Evolutionary conservation across 2,113 vertebrate genomes (phyloP).

Genomic region (Eudyptes chrysolophus): DNA sequence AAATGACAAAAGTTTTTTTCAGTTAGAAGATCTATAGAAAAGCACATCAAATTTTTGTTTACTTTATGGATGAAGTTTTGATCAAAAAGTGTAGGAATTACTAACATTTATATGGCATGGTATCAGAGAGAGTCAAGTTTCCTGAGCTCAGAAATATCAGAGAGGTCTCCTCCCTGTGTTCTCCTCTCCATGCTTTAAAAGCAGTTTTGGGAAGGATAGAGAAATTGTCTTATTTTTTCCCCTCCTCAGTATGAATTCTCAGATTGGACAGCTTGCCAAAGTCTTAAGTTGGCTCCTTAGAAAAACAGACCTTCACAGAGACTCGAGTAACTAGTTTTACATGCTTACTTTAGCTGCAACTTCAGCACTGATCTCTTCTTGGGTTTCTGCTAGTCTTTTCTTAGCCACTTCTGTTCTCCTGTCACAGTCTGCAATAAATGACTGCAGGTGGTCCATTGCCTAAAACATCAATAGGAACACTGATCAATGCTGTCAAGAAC

Average conservation of each 20-base stretch:
- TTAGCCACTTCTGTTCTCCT: slow-evolving; percentile 96
- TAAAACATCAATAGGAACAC: slow-evolving; percentile 53
- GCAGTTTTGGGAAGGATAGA: background rate
- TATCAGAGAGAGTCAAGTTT: background rate
- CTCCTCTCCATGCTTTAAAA: background rate
- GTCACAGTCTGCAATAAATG: slow-evolving; percentile 97
- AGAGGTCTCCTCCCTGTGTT: background rate
- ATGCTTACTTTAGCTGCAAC: slow-evolving; percentile 93
- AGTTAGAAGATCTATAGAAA: background rate
- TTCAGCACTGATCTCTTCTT: slow-evolving; percentile 98
- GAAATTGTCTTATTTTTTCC: background rate
- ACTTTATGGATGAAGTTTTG: background rate
- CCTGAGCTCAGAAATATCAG: background rate
- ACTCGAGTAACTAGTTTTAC: background rate
- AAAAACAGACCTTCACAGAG: background rate
- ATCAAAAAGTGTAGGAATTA: background rate
- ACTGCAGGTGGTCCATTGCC: slow-evolving; percentile 97
- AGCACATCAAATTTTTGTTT: background rate
- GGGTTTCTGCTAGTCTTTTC: slow-evolving; percentile 96
- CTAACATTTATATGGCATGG: background rate
- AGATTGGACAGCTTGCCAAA: background rate
- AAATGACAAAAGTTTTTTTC: background rate
- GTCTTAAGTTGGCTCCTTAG: background rate
- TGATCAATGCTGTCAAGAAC: background rate
- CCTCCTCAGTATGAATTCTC: background rate